Base-by-base conservation (phyloP, 2,888 invertebrate species). In the Steinernema hermaphroditum region DNA sequence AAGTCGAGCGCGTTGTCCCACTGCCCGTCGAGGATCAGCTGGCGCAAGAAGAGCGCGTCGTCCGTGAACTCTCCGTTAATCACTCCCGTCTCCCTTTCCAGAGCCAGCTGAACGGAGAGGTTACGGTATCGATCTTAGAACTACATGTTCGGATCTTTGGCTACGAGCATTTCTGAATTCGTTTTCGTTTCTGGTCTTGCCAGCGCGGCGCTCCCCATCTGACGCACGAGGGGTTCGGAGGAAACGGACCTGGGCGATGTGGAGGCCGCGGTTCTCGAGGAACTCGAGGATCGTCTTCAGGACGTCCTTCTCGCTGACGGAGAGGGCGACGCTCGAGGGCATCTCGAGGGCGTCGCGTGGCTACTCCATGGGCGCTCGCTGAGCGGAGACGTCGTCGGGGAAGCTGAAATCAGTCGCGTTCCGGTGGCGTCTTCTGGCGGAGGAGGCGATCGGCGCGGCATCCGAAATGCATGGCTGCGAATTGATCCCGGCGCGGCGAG, bases 1-100 rank as follows among this genome's bases (percentile, higher is more conserved):
- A 96, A 96, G 87, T 96, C 95, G 14, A 95, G 89, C 0, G 94
- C 95, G 87, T 96, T 95, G 88, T 96, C 96, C 96, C 96, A 96
- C 88, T 96, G 94, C 22, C 96, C 96, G 88, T 96, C 96, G 72
- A 96, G 91, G 80, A 96, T 94, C 71, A 96, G 91, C 88, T 96
- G 95, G 22, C 96, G 91, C 24, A 96, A 90, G 88, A 96, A 96
- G 68, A 96, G 90, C 46, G 94, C 92, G 88, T 96, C 96, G 88
- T 96, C 94, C 16, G 94, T 94, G 88, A 91, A 95, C 86, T 92
- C 91, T 73, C 94, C 94, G 88, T 95, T 95, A 87, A 94, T 94
- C 77, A 94, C 92, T 69, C 96, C 96, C 0, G 95, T 94, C 89
- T 96, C 96, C 70, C 96, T 91, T 88, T 96, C 96, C 76, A 96